Percentiles rank a stretch among this genome's conserved stretches.
Evolutionary conservation across 2,888 invertebrate species (phyloP).

Genomic region (Hybos culiciformis): DNA sequence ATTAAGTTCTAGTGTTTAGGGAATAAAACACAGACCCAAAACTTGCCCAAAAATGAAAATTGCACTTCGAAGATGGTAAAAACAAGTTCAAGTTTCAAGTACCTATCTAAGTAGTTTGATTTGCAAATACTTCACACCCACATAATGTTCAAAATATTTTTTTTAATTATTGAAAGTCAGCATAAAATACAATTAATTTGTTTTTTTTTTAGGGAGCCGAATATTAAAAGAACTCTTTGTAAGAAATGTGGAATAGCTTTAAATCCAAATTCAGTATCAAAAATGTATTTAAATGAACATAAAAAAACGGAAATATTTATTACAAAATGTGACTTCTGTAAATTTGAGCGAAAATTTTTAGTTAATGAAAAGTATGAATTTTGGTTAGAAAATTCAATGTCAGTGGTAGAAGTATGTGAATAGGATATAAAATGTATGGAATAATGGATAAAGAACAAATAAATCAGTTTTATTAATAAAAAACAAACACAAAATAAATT

Average conservation of each 20-base stretch:
- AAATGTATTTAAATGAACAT: conserved; percentile 13
- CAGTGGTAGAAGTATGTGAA: conserved; percentile 19
- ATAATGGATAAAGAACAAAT: too few species aligned
- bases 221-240: conserved; percentile 29
- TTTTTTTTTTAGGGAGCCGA: conserved; percentile 24
- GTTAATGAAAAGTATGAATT: conserved; percentile 24
- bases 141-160: background rate
- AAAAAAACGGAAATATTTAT: conserved; percentile 11
- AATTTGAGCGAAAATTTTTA: conserved; percentile 20
- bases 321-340: conserved; percentile 25
- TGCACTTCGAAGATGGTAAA: too few species aligned
- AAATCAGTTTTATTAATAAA: too few species aligned
- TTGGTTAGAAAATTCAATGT: conserved; percentile 29
- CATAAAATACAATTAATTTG: background rate
- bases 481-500: too few species aligned
- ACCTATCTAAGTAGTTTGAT: too few species aligned
- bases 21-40: background rate
- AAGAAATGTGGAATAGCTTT: conserved; percentile 28
- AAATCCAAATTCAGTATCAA: conserved; percentile 26
- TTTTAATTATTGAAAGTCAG: background rate
- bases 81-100: too few species aligned
- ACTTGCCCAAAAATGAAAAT: background rate
- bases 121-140: too few species aligned
- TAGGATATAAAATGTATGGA: background rate
- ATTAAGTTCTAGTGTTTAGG: background rate